A percentile compares a stretch with the other conserved stretches of the same genome.
Conservation (phyloP, 2,888 invertebrate genomes). For the Dolomedes plantarius region DNA sequence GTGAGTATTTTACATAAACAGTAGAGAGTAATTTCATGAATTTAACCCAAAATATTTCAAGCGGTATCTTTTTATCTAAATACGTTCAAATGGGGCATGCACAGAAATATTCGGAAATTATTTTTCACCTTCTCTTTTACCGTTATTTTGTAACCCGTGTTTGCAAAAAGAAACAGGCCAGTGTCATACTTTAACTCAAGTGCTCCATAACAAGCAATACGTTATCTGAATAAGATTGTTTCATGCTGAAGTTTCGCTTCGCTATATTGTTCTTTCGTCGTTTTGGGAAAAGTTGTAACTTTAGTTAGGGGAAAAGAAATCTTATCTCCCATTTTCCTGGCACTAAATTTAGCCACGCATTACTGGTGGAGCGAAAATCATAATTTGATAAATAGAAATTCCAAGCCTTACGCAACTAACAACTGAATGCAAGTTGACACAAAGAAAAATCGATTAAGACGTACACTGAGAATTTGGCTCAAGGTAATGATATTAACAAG, state of each 20-base stretch:
- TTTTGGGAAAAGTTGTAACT: slow-evolving; percentile 9
- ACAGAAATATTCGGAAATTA: neutral
- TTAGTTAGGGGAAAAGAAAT: neutral
- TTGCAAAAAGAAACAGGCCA: neutral
- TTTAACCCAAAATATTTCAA: neutral
- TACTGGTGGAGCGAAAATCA: neutral
- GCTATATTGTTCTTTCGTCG: slow-evolving; percentile 10
- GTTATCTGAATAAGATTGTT: slow-evolving; percentile 18
- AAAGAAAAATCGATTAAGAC: slow-evolving; percentile 1
- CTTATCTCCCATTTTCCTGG: neutral
- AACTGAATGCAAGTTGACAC: slow-evolving; percentile 6
- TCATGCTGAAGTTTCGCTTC: neutral
- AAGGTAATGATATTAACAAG: neutral
- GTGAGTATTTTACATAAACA: neutral
- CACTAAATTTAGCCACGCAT: slow-evolving; percentile 12
- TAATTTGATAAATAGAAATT: slow-evolving; percentile 18
- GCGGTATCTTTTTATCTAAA: neutral
- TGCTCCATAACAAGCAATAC: neutral
- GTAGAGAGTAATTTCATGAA: too few species aligned
- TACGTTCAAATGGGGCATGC: neutral
- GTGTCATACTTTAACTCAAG: slow-evolving; percentile 10
- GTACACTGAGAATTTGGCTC: neutral
- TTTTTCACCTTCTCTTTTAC: neutral
- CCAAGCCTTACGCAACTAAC: neutral
- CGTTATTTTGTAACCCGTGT: neutral